Evolutionary conservation across 2,888 invertebrate species (phyloP), one percentile per base, ranked within the genome.

Genomic region (Charanyca ferruginea): DNA sequence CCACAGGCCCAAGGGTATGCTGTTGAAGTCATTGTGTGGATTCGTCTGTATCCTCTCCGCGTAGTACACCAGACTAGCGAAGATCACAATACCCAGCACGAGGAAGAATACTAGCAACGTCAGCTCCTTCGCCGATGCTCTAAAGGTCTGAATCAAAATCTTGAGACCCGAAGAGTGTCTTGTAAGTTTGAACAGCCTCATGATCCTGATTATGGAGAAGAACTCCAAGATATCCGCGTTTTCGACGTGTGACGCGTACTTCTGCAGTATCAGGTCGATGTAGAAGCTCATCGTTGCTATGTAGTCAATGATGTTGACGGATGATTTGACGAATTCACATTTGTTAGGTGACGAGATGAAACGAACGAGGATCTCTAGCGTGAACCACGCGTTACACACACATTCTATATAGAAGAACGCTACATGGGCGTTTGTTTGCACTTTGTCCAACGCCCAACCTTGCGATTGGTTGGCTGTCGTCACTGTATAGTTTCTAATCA

Each of bases 351-450:
- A 98, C 59, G 99, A 98, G 86, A 99, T 97, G 96, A 99, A 98
- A 76, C 99, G 97, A 72, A 98, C 96, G 86, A 99, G 96, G 91
- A 99, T 99, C 93, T 99, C 99, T 88, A 99, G 97, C 41, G 99
- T 99, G 96, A 99, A 99, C 99, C 99, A 99, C 73, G 99, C 98
- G 95, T 99, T 99, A 96, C 99, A 99, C 81, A 99, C 97, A 96
- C 99, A 99, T 96, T 99, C 99, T 90, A 99, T 98, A 96, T 99
- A 99, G 96, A 99, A 99, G 96, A 99, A 99, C 87, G 98, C 99
- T 80, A 98, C 97, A 95, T 99, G 99, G 69, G 99, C 99, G 95
- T 99, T 99, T 61, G 99, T 99, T 93, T 98, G 98, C 86, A 97
- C 96, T 94, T 98, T 98, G 95, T 99, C 99, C 87, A 99, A 95